These are phyloP conservation scores for Drosophila equinoxialis DNA, from an alignment of 1,140 invertebrate genomes.

Conservation along the genomic window DNA sequence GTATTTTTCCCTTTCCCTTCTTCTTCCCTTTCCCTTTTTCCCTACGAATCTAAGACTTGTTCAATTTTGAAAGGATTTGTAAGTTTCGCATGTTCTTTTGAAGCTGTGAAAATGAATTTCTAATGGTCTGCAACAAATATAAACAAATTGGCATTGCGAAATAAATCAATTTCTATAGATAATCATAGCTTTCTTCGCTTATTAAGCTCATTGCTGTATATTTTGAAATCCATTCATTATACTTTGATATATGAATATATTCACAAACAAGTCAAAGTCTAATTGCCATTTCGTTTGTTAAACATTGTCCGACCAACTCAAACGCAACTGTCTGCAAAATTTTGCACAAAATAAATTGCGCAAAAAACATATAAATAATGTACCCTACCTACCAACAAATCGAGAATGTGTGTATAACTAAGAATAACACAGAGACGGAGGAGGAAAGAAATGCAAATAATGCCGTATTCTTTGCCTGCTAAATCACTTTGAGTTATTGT, in stretches of 20 bases:
- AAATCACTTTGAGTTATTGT: slow-evolving; percentile 79
- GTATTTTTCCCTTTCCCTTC: no score
- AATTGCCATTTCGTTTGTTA: slow-evolving; percentile 36
- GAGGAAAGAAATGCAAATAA: slow-evolving; percentile 58
- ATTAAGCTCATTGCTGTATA: neutral
- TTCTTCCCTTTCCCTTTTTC: no score
- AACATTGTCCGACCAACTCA: slow-evolving; percentile 4
- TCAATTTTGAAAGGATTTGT: no score
- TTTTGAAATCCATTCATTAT: neutral
- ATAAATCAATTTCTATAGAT: no score
- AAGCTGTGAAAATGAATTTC: no score
- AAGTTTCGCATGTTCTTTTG: no score
- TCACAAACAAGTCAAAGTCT: slow-evolving; percentile 18
- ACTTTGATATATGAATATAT: neutral
- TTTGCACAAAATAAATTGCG: slow-evolving; percentile 46
- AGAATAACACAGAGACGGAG: neutral
- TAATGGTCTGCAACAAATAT: no score
- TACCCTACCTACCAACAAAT: slow-evolving; percentile 15
- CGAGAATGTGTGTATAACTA: neutral
- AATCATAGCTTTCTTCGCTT: no score
- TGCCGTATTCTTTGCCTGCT: slow-evolving; percentile 42
- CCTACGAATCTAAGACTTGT: no score
- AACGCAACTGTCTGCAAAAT: slow-evolving; percentile 42
- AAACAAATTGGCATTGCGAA: no score
- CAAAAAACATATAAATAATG: slow-evolving; percentile 51